A percentile compares a stretch with the other conserved stretches of the same genome.
phyloP scores from a whole-genome alignment of 2,797 vertebrate genomes.

The Sardinella longiceps region DNA sequence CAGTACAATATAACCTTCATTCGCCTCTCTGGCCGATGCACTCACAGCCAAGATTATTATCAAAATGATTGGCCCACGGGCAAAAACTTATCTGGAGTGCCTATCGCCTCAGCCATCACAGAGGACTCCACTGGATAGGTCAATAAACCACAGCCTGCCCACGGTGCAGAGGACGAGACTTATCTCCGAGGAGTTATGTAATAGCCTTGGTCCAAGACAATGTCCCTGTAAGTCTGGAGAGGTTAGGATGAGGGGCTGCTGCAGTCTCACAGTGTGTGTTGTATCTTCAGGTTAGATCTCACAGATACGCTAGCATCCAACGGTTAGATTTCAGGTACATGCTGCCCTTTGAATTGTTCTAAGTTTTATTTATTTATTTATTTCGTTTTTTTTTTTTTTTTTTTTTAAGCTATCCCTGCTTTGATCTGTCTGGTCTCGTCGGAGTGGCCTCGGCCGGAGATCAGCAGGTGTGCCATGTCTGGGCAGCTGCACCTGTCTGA shows the following conservation, averaged over 20 bases:
- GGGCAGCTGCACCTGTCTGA: background rate
- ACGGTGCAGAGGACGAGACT: background rate
- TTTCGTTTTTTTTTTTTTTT: background rate
- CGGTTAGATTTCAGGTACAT: background rate
- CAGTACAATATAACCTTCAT: constrained; percentile 35
- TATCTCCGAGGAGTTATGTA: background rate
- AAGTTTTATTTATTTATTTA: background rate
- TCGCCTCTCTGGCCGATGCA: constrained; percentile 21
- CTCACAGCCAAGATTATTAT: constrained; percentile 41
- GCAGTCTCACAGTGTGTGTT: background rate
- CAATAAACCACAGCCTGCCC: background rate
- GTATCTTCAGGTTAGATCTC: background rate
- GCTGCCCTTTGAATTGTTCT: background rate
- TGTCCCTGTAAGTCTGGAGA: background rate
- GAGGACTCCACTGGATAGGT: constrained; percentile 37
- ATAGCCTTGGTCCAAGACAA: background rate
- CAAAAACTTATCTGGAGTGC: constrained; percentile 28
- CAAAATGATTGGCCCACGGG: constrained; percentile 24
- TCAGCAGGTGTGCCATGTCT: background rate
- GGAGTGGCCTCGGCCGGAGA: background rate
- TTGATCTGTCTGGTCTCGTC: background rate
- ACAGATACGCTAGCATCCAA: background rate
- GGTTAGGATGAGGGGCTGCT: background rate
- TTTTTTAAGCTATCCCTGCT: background rate
- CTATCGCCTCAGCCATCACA: constrained; percentile 32